These are phyloP conservation scores for Arvicanthis niloticus DNA, from an alignment of 2,113 vertebrate species.

Conservation along the genomic window DNA sequence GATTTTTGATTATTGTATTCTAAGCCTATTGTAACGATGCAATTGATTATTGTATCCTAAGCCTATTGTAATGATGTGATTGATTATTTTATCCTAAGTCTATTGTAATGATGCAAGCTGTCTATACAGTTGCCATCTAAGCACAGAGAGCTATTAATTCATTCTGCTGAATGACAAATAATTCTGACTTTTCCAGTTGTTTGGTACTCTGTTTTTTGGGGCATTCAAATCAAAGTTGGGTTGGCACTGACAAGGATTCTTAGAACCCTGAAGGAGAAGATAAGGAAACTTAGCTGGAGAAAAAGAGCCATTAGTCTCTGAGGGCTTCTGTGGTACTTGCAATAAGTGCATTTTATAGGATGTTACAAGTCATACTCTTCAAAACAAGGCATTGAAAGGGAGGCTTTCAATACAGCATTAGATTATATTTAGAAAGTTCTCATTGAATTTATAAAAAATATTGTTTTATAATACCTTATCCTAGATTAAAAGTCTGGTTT, in stretches of 20 bases:
- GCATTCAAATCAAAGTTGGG: slow-evolving; percentile 17
- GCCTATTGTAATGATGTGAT: no score
- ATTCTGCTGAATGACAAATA: slow-evolving; percentile 37
- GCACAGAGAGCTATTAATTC: slow-evolving; percentile 58
- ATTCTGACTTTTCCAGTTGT: slow-evolving; percentile 50
- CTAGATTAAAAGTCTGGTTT: background rate
- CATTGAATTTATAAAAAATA: background rate
- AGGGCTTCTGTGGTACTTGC: background rate
- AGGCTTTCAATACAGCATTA: background rate
- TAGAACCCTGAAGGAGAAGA: slow-evolving; percentile 39
- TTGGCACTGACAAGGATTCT: slow-evolving; percentile 24
- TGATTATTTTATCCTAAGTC: slow-evolving; percentile 1
- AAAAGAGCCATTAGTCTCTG: background rate
- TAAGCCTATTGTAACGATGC: slow-evolving; percentile 45
- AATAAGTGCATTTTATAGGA: background rate
- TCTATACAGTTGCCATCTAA: no score
- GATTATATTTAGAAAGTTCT: slow-evolving; percentile 20
- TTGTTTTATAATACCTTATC: background rate
- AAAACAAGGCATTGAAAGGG: background rate
- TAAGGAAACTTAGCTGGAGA: background rate
- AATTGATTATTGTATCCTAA: no score
- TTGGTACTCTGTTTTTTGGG: slow-evolving; percentile 28
- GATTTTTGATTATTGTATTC: slow-evolving; percentile 23
- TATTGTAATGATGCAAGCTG: slow-evolving; percentile 34
- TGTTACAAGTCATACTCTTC: background rate